Conservation (phyloP, 2,113 vertebrate species). For the Aplodontia rufa region DNA sequence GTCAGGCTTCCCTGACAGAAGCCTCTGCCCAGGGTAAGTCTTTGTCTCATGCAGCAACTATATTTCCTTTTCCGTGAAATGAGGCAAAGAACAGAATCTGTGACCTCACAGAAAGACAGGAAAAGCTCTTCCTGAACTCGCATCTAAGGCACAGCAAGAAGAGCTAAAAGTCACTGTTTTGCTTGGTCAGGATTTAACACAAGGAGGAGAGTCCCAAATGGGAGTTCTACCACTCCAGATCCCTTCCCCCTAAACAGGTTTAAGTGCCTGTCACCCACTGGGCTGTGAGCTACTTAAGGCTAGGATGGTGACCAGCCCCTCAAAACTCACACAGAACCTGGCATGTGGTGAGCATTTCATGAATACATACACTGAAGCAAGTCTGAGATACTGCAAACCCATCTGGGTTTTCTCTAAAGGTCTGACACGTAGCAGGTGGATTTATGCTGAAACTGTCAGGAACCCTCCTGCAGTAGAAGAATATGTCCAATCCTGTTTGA, state of each 20-base stretch:
- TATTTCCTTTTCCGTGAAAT: conserved; percentile 16
- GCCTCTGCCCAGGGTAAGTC: neutral
- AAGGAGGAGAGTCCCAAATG: neutral
- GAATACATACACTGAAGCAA: neutral
- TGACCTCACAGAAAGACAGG: neutral
- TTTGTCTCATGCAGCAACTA: neutral
- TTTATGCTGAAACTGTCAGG: conserved; percentile 23
- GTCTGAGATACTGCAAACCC: neutral
- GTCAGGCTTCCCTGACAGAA: neutral
- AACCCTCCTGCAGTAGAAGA: neutral
- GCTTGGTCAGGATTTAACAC: neutral
- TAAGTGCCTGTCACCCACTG: neutral
- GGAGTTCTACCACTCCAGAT: neutral
- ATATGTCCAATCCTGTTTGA: neutral
- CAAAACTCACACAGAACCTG: neutral
- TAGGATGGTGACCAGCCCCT: neutral
- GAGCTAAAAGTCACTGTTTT: neutral
- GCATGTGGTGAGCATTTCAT: neutral
- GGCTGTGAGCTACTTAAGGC: neutral
- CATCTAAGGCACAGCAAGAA: neutral
- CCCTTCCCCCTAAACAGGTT: neutral
- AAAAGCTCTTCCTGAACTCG: neutral
- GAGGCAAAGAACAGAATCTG: neutral
- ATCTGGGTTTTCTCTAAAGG: neutral
- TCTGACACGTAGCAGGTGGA: neutral